Percentiles rank a stretch among this genome's conserved stretches.
Conservation (phyloP, 2,113 vertebrate species). For the Saiga tatarica region DNA sequence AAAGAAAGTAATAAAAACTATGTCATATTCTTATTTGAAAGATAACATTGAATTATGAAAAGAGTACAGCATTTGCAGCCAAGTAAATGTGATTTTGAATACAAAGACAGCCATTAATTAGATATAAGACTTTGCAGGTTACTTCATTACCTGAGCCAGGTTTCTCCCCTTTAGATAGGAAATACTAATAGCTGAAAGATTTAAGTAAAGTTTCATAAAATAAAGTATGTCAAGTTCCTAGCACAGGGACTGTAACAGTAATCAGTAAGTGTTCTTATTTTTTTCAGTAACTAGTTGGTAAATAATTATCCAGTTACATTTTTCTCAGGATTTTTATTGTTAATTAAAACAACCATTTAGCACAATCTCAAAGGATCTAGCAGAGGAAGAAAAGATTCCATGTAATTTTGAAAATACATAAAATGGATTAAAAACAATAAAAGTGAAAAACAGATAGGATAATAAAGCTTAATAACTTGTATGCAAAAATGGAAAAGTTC, state of each 20-base stretch:
- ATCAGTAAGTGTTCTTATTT: not conserved
- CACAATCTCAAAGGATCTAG: not conserved
- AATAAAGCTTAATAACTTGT: not conserved
- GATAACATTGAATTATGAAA: not conserved
- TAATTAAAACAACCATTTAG: not conserved
- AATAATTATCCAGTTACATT: not conserved
- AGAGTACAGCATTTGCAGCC: not conserved
- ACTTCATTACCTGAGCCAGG: not conserved
- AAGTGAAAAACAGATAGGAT: not conserved
- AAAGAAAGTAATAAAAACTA: not conserved
- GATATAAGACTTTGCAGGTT: not conserved
- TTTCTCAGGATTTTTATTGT: not conserved
- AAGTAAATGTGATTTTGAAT: not conserved
- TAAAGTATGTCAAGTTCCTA: not conserved
- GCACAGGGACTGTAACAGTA: not conserved
- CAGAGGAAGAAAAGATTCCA: not conserved
- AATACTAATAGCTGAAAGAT: not conserved
- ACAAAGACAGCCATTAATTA: not conserved
- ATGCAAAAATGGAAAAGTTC: not conserved
- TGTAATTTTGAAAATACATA: not conserved
- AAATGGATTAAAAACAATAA: not conserved
- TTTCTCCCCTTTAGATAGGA: not conserved
- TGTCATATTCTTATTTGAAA: not conserved
- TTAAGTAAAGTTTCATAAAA: not conserved
- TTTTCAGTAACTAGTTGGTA: not conserved